These are phyloP conservation scores for Isurus oxyrinchus DNA, from an alignment of 2,113 vertebrate species.

Conservation along the genomic window DNA sequence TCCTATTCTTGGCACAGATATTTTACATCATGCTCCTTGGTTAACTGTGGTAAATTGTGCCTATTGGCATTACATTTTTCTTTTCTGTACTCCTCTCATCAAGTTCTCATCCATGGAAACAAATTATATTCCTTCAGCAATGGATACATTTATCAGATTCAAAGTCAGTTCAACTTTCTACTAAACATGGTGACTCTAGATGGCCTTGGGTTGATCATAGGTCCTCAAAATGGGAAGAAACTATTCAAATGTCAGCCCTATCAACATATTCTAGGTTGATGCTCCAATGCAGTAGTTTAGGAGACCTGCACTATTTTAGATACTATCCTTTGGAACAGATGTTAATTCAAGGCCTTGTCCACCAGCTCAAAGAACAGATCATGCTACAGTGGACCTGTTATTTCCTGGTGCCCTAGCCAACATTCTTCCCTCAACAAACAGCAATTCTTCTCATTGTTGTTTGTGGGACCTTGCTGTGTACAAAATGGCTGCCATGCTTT, in stretches of 20 bases:
- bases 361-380: neutral
- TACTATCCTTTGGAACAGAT: neutral
- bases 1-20: neutral
- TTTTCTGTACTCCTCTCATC: neutral
- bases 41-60: neutral
- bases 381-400: neutral
- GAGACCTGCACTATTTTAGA: neutral
- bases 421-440: too few species aligned
- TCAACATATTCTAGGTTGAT: too few species aligned
- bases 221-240: too few species aligned
- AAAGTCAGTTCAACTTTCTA: neutral
- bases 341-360: neutral
- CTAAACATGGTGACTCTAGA: too few species aligned
- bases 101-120: neutral
- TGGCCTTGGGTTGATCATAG: too few species aligned
- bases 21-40: neutral
- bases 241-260: too few species aligned
- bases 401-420: neutral
- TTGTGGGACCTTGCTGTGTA: neutral
- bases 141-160: neutral
- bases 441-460: neutral
- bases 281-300: too few species aligned
- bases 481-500: neutral
- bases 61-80: neutral
- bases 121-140: neutral